Base-by-base conservation (phyloP, 2,113 vertebrate species). In the Syrrhaptes paradoxus region DNA sequence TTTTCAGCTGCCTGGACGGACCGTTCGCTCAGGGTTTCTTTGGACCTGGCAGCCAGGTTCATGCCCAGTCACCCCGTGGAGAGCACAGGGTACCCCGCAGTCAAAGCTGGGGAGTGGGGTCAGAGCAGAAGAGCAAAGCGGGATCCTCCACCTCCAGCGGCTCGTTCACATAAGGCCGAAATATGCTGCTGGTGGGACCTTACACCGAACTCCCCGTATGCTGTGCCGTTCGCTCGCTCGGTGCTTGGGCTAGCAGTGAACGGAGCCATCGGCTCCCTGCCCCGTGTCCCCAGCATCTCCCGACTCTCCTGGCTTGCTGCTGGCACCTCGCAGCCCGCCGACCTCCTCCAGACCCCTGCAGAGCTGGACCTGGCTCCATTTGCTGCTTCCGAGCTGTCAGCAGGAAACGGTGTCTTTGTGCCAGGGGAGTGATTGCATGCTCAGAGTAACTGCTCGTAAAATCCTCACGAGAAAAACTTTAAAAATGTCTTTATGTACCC, bases 141-240 rank as follows among this genome's bases (percentile, higher is more conserved):
- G 71, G 52, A 36, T 66, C 46, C 25, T 68, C n/a, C 57, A 28
- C 22, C 38, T 54, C 20, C 31, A 29, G 62, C 19, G 43, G 61
- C 31, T 52, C 5, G 0, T 41, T 71, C 41, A 12, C 6, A 0
- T 49, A n/a, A 55, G 52, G 34, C 71, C 58, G 26, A 26, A 77
- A 36, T 26, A 7, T 61, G 71, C 58, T 59, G 12, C 51, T 31
- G 58, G 4, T 38, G 25, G 17, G 24, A n/a, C 45, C 5, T 45
- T 21, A 15, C 0, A 41, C 41, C 41, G 13, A 41, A 41, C 41
- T 41, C 41, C 41, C 41, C 41, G 13, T 41, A 13, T 13, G 28
- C 65, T 73, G 3, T 31, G 41, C 41, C 16, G 0, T 24, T 46
- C 2, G 1, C 36, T 34, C 3, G 2, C 13, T n/a, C 63, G 46